Conservation (phyloP, 2,797 vertebrate genomes). For the Crenichthys baileyi region DNA sequence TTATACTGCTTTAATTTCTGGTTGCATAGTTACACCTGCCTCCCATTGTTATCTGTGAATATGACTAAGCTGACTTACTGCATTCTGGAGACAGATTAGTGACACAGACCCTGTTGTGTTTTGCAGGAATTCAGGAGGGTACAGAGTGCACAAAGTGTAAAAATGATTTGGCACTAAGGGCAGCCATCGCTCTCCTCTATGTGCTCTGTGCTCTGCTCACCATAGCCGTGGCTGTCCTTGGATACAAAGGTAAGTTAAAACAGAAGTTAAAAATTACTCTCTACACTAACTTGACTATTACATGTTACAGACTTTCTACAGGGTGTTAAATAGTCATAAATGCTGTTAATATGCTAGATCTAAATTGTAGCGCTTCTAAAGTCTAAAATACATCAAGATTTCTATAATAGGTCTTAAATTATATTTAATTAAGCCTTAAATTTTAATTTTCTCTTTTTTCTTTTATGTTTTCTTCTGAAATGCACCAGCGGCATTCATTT, state of each 20-base stretch:
- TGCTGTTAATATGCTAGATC: background rate
- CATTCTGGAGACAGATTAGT: constrained; percentile 8
- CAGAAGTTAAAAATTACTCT: background rate
- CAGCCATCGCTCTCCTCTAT: constrained; percentile 92
- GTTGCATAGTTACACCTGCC: constrained; percentile 22
- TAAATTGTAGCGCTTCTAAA: background rate
- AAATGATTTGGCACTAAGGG: constrained; percentile 96
- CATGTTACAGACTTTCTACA: background rate
- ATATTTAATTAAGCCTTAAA: background rate
- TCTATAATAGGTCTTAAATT: background rate
- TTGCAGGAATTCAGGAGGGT: constrained; percentile 97
- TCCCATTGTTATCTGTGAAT: constrained; percentile 1
- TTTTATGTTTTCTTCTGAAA: background rate
- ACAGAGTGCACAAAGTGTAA: constrained; percentile 98
- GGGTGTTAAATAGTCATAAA: background rate
- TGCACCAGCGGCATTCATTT: background rate
- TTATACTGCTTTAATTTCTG: constrained; percentile 18
- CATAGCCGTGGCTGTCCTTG: constrained; percentile 94
- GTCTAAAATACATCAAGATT: background rate
- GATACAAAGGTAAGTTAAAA: constrained; percentile 91
- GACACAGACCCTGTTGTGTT: constrained; percentile 38
- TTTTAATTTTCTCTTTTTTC: background rate
- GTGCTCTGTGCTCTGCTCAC: constrained; percentile 93
- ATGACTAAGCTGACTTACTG: background rate
- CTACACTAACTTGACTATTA: background rate